Base-by-base conservation (phyloP, 92 coral and sea anemone species). In the Desmophyllum pertusum region DNA sequence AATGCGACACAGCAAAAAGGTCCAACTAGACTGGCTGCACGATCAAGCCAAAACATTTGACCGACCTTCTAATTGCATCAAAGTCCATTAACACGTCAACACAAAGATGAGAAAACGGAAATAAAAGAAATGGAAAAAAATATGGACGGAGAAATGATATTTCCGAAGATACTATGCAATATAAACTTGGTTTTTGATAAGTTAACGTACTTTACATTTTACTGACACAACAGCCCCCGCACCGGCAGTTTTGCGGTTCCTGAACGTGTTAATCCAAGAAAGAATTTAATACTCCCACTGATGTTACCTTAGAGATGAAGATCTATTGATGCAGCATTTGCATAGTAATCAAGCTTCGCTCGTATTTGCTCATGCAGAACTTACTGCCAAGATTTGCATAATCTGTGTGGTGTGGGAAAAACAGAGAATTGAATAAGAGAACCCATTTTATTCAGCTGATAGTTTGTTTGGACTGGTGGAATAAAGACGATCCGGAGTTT, bases 301-400 rank as follows among this genome's bases (percentile, higher is more conserved):
- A 39, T 63, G 55, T 78, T 25, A 30, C 52, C 40, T 40, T 8
- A 18, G 73, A 79, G 63, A n/a, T n/a, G n/a, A n/a, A n/a, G n/a
- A 59, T 17, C 50, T 15, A 25, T 38, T 38, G 21, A 53, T 67
- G 35, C 19, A 5, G 6, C 21, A 77, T 77, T 77, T 57, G 25
- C 70, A 57, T 37, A 13, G 79, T 27, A 61, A 59, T 40, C 70
- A 45, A 77, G 81, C 10, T n/a, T 59, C 63, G 41, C 71, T n/a
- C n/a, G n/a, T n/a, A n/a, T n/a, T n/a, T n/a, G 45, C 9, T 79
- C 75, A 66, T 79, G 84, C 84, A 65, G 84, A 79, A 79, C n/a
- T n/a, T n/a, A n/a, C 84, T 38, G 63, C 61, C 63, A 45, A 45
- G 42, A 51, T 67, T 80, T 80, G 84, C 84, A 69, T 67, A 67